These are phyloP conservation scores for Pachycephus smyrnensis DNA, from an alignment of 2,888 invertebrate species.

Conservation along the genomic window DNA sequence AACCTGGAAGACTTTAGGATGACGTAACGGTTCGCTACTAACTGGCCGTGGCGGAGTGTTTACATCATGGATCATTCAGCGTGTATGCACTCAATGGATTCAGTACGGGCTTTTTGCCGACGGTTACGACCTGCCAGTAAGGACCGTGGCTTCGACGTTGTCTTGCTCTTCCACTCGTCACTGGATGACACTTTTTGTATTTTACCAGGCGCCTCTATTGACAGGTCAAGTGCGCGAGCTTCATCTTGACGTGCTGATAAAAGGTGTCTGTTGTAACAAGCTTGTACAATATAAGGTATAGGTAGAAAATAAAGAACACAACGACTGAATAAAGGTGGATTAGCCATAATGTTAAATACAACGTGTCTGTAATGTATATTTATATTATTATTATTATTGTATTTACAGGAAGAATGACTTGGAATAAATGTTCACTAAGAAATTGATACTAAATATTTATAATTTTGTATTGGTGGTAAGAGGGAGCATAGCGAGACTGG, in stretches of 20 bases:
- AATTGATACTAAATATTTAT: background rate
- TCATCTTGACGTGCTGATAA: background rate
- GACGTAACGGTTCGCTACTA: conserved; percentile 2
- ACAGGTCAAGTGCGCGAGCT: background rate
- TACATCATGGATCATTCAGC: conserved; percentile 2
- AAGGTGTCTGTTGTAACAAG: background rate
- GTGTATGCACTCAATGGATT: background rate
- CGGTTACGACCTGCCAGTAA: background rate
- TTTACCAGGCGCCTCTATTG: background rate
- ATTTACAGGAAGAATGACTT: background rate
- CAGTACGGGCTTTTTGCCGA: background rate
- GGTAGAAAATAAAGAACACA: background rate
- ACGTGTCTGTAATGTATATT: too few relatives aligned
- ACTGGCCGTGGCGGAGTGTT: conserved; percentile 5
- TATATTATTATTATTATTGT: too few relatives aligned
- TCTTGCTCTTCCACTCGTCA: background rate
- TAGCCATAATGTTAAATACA: background rate
- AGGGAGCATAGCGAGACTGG: background rate
- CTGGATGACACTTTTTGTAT: background rate
- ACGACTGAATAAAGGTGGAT: background rate
- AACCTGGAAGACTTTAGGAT: background rate
- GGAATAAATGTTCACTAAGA: background rate
- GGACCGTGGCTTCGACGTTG: background rate
- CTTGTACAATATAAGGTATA: background rate
- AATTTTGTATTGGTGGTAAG: background rate